Evolutionary conservation across 2,888 invertebrate species (phyloP), one percentile per base, ranked within the genome.

Genomic region (Chromoteleia sp.): DNA sequence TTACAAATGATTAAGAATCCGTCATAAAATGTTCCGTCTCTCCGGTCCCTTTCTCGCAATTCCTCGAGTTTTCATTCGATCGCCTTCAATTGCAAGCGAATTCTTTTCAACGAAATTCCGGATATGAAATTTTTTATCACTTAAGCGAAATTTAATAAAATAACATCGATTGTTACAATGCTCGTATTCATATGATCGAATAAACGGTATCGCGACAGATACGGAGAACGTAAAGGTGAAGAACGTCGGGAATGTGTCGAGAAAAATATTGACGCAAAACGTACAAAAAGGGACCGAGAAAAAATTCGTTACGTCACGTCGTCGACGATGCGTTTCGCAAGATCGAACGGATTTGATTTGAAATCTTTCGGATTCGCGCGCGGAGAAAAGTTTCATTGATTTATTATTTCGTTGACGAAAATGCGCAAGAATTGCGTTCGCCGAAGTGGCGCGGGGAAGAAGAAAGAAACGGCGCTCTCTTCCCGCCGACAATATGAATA

Each of bases 41-140:
- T 12, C 15, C 15, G 6, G 14, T 36, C 10, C 33, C 48, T n/a
- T 21, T n/a, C 21, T 25, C 17, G 36, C 33, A 8, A 50, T 54
- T 30, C 25, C 36, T 41, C 45, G 39, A 7, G 14, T n/a, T 52
- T 73, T 48, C 36, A 41, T 67, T 59, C 45, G 45, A 74, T 63
- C 56, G 58, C 50, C 19, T 75, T 58, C 58, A 67, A 52, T 67
- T 48, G 14, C 25, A 19, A 19, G 41, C 5, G 12, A 67, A 74
- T 74, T 75, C 50, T 29, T 43, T 45, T 39, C 50, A 41, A 52
- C 52, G 36, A 68, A 75, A 65, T 75, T 48, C 58, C 58, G 30
- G 54, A 67, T 67, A 75, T 75, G 58, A 76, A 59, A 75, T 67
- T 65, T 75, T 39, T 56, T 50, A 33, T 75, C 65, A 75, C 54